Evolutionary conservation across 2,113 vertebrate genomes (phyloP).

Genomic region (Cyphomyrus plagiostoma): DNA sequence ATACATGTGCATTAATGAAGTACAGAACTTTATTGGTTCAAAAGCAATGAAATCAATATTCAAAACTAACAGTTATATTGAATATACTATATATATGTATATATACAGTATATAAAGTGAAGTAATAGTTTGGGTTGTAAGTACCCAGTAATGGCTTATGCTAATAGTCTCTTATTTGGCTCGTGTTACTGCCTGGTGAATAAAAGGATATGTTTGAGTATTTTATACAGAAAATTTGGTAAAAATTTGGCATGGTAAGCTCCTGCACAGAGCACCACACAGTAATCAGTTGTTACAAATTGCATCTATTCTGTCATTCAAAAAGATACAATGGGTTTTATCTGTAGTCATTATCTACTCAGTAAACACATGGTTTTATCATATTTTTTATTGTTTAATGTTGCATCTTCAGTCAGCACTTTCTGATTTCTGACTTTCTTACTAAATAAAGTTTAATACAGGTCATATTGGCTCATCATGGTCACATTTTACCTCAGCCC

Average conservation of each 20-base stretch:
- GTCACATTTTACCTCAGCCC: neutral
- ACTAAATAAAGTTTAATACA: neutral
- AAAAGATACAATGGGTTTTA: neutral
- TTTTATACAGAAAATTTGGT: neutral
- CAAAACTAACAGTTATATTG: neutral
- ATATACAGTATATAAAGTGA: neutral
- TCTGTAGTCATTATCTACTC: neutral
- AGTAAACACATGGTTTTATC: neutral
- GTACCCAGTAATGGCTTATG: neutral
- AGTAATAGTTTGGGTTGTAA: neutral
- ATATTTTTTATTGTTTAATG: neutral
- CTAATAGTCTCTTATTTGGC: neutral
- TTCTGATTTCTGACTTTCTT: neutral
- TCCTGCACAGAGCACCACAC: neutral
- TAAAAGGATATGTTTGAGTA: neutral
- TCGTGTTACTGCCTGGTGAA: neutral
- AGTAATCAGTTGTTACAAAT: neutral
- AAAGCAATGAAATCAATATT: neutral
- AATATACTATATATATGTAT: neutral
- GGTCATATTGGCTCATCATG: neutral
- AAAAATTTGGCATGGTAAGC: neutral
- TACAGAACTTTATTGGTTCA: neutral
- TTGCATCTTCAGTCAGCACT: neutral
- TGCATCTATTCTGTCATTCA: neutral
- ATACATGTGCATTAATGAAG: neutral